These are phyloP conservation scores for Castor canadensis DNA, from an alignment of 2,113 vertebrate genomes.

Conservation along the genomic window DNA sequence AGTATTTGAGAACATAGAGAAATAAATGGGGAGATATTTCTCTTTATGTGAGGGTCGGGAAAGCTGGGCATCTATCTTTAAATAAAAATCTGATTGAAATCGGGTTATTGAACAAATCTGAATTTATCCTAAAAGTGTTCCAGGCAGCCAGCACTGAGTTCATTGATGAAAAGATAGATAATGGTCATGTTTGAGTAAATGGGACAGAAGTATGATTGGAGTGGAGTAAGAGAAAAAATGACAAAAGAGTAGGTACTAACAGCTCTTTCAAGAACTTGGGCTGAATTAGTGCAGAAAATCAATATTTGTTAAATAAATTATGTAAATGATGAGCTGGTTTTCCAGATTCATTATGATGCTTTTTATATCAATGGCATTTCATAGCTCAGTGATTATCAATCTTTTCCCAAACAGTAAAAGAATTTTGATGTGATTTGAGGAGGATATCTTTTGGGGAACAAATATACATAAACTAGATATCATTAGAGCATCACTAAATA, in stretches of 20 bases:
- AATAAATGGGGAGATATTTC: background rate
- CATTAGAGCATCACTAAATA: background rate
- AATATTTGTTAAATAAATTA: constrained; percentile 36
- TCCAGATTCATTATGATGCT: constrained; percentile 6
- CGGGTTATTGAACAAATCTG: background rate
- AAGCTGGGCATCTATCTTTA: background rate
- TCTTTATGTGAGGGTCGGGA: background rate
- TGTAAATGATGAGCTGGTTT: background rate
- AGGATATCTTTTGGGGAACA: background rate
- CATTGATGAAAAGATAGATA: background rate
- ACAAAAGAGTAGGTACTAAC: background rate
- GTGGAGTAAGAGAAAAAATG: background rate
- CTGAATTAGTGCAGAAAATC: background rate
- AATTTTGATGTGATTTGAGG: background rate
- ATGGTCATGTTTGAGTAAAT: background rate
- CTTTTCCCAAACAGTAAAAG: background rate
- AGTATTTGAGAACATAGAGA: background rate
- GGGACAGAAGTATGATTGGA: background rate
- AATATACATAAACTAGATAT: background rate
- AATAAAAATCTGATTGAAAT: background rate
- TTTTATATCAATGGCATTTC: background rate
- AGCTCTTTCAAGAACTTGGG: background rate
- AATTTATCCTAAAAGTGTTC: background rate
- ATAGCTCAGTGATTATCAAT: background rate
- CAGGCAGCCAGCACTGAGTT: background rate